These are phyloP conservation scores for Scotopteryx bipunctaria DNA, from an alignment of 2,888 invertebrate species.

Conservation along the genomic window DNA sequence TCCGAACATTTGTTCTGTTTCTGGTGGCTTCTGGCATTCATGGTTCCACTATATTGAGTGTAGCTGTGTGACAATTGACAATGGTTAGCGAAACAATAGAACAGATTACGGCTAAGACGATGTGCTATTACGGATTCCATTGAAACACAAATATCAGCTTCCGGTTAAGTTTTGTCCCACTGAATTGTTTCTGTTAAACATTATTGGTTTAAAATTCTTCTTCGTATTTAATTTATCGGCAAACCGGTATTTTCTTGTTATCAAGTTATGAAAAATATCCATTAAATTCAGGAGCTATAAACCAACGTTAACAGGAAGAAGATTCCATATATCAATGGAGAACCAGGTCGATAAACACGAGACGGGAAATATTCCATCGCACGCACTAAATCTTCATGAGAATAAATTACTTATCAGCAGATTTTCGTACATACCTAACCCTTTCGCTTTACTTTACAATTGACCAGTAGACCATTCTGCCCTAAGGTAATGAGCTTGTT, in stretches of 20 bases:
- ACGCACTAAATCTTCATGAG: slow-evolving; percentile 61
- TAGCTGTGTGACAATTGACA: slow-evolving; percentile 50
- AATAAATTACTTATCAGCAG: slow-evolving; percentile 56
- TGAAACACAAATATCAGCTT: slow-evolving; percentile 46
- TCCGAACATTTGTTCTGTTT: slow-evolving; percentile 15
- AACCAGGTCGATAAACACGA: slow-evolving; percentile 49
- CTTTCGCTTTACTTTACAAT: slow-evolving; percentile 52
- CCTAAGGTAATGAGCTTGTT: slow-evolving; percentile 50
- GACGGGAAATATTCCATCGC: slow-evolving; percentile 49
- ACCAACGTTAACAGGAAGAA: slow-evolving; percentile 28
- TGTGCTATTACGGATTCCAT: slow-evolving; percentile 48
- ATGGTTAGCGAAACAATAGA: slow-evolving; percentile 57
- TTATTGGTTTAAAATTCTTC: slow-evolving; percentile 12
- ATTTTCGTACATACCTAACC: slow-evolving; percentile 53
- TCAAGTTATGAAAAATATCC: slow-evolving; percentile 4
- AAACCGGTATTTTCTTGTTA: background rate
- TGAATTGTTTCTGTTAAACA: slow-evolving; percentile 25
- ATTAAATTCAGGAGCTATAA: slow-evolving; percentile 34
- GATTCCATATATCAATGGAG: slow-evolving; percentile 49
- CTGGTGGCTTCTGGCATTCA: slow-evolving; percentile 20
- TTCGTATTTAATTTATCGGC: no score
- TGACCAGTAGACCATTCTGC: slow-evolving; percentile 44
- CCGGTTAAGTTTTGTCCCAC: slow-evolving; percentile 37
- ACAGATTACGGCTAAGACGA: slow-evolving; percentile 56
- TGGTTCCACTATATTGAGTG: slow-evolving; percentile 46